phyloP scores from a whole-genome alignment of 1,140 invertebrate species.

The Phymorhynchus buccinoides region DNA sequence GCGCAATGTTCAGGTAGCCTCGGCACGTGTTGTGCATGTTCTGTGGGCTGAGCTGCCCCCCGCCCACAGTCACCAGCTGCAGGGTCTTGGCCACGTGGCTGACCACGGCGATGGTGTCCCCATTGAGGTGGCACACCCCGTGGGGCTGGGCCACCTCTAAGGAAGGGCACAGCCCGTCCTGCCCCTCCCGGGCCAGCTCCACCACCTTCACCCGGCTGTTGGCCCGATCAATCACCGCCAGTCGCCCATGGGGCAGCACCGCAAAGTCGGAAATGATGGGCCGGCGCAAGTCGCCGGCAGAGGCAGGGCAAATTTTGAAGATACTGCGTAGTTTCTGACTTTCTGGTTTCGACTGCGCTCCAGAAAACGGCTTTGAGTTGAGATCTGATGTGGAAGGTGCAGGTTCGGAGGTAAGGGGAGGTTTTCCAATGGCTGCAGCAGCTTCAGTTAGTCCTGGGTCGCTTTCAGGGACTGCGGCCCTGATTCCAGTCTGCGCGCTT shows the following conservation, averaged over 20 bases:
- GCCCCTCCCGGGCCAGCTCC: slow-evolving; percentile 6
- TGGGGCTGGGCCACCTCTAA: slow-evolving; percentile 19
- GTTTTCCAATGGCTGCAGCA: background rate
- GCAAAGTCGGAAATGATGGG: slow-evolving; percentile 36
- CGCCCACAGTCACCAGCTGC: slow-evolving; percentile 4
- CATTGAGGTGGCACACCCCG: slow-evolving; percentile 29
- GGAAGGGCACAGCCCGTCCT: slow-evolving; percentile 26
- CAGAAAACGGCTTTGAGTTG: background rate
- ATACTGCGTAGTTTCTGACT: slow-evolving; percentile 26
- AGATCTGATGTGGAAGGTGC: background rate
- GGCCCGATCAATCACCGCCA: slow-evolving; percentile 27
- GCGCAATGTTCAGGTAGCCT: slow-evolving; percentile 20
- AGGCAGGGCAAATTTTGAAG: slow-evolving; percentile 20
- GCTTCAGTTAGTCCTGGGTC: background rate
- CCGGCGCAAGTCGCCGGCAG: slow-evolving; percentile 26
- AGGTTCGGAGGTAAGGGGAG: background rate
- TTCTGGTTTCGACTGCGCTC: background rate
- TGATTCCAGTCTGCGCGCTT: background rate
- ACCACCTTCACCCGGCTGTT: slow-evolving; percentile 34
- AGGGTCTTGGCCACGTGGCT: slow-evolving; percentile 31
- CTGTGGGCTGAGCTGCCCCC: background rate
- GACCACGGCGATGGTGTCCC: slow-evolving; percentile 26
- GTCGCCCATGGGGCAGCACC: slow-evolving; percentile 8
- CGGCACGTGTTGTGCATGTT: slow-evolving; percentile 33
- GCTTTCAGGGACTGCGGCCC: background rate